Conservation (phyloP, 2,113 vertebrate genomes). For the Fregata magnificens region DNA sequence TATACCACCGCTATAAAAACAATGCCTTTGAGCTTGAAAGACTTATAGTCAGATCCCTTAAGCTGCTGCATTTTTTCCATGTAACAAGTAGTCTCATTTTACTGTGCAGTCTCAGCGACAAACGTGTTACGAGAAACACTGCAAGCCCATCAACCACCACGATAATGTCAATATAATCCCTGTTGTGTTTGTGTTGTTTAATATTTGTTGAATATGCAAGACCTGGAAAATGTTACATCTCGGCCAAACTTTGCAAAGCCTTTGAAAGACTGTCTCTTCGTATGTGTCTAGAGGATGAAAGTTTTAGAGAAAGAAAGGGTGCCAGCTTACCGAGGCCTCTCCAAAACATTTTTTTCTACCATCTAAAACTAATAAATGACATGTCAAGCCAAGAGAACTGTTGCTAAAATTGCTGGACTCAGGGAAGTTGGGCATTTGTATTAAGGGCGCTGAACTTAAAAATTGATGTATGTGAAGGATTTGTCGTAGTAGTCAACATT, state of each 20-base stretch:
- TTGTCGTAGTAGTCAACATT: neutral
- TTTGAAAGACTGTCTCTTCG: neutral
- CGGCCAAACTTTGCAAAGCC: neutral
- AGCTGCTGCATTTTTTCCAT: neutral
- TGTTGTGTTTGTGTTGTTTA: neutral
- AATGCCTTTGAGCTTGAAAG: neutral
- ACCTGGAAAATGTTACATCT: neutral
- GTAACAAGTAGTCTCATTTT: neutral
- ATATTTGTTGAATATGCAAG: neutral
- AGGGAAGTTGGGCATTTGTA: neutral
- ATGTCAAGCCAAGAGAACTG: neutral
- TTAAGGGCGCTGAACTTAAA: neutral
- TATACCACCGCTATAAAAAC: neutral
- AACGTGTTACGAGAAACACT: neutral
- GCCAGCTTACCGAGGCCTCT: neutral
- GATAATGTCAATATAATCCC: neutral
- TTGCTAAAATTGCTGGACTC: neutral
- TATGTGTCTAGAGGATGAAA: neutral
- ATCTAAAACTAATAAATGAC: neutral
- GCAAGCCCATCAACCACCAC: neutral
- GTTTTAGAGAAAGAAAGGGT: neutral
- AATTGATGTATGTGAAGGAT: neutral
- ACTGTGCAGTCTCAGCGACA: neutral
- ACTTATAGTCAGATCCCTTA: neutral
- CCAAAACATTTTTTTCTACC: neutral